These are phyloP conservation scores for Machimus atricapillus DNA, from an alignment of 2,888 invertebrate genomes.

Conservation along the genomic window DNA sequence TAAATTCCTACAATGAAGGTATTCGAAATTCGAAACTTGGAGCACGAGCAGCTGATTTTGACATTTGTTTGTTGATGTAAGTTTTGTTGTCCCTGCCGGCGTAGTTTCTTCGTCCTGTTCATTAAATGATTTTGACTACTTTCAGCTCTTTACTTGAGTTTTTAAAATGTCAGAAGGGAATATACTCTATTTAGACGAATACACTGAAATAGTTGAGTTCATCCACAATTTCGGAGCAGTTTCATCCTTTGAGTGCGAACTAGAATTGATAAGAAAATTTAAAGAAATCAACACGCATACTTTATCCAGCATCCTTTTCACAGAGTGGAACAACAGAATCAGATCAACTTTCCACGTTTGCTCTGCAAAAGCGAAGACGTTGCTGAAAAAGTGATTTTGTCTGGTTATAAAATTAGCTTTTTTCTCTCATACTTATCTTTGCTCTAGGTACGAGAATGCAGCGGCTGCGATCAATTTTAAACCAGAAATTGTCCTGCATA, in stretches of 20 bases:
- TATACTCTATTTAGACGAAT: slow-evolving; percentile 57
- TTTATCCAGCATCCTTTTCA: slow-evolving; percentile 74
- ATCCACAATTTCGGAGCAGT: slow-evolving; percentile 67
- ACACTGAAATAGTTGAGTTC: slow-evolving; percentile 64
- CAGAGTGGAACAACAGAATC: slow-evolving; percentile 71
- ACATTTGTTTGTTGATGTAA: not conserved
- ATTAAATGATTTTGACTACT: not conserved
- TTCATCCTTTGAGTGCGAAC: slow-evolving; percentile 67
- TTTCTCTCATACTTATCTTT: too few species aligned
- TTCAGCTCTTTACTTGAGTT: not conserved
- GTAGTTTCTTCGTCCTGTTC: not conserved
- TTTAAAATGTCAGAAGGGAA: not conserved
- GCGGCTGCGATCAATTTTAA: not conserved
- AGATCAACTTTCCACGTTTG: slow-evolving; percentile 70
- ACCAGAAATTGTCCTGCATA: not conserved
- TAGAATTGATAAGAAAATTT: slow-evolving; percentile 67
- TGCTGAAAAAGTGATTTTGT: slow-evolving; percentile 63
- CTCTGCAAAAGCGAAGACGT: slow-evolving; percentile 66
- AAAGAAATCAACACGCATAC: slow-evolving; percentile 67
- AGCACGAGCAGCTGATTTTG: not conserved
- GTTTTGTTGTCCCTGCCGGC: not conserved
- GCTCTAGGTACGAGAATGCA: not conserved
- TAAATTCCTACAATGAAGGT: not conserved
- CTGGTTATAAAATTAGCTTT: too few species aligned
- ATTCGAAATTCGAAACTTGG: not conserved